phyloP scores from a whole-genome alignment of 2,797 vertebrate genomes.

The Enteromius argenteus region DNA sequence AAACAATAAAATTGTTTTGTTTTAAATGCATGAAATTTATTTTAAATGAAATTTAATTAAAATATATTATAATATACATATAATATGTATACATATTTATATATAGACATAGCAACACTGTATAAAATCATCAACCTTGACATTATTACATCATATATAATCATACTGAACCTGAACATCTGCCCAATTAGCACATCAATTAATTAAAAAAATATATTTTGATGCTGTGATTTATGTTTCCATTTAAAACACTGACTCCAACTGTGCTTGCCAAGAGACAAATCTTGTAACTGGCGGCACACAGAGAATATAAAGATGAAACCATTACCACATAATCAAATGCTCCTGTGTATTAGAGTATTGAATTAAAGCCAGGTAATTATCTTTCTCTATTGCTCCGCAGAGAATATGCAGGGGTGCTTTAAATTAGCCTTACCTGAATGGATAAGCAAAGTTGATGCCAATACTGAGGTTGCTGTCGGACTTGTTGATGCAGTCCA shows the following conservation, averaged over 20 bases:
- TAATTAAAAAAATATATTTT: not conserved
- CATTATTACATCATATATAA: not conserved
- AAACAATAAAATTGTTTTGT: not conserved
- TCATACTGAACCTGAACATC: not conserved
- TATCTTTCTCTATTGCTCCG: slow-evolving; percentile 13
- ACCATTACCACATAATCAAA: not conserved
- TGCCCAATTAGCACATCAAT: not conserved
- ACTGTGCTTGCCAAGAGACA: not conserved
- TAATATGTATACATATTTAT: too few species aligned
- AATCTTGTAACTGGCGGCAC: not conserved
- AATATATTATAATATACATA: not conserved
- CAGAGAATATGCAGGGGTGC: not conserved
- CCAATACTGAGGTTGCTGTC: slow-evolving; percentile 95
- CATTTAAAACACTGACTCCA: not conserved
- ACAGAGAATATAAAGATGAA: not conserved
- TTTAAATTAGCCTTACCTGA: slow-evolving; percentile 84
- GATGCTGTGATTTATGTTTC: not conserved
- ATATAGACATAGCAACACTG: not conserved
- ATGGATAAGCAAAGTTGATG: slow-evolving; percentile 93
- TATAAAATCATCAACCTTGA: not conserved
- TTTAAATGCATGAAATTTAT: not conserved
- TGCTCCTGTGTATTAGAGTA: not conserved
- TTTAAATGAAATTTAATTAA: not conserved
- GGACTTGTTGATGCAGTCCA: slow-evolving; percentile 95
- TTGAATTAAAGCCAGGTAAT: not conserved